Percentiles rank a stretch among this genome's conserved stretches.
Conservation (phyloP, 2,888 invertebrate species). For the Drosophila kokeensis region DNA sequence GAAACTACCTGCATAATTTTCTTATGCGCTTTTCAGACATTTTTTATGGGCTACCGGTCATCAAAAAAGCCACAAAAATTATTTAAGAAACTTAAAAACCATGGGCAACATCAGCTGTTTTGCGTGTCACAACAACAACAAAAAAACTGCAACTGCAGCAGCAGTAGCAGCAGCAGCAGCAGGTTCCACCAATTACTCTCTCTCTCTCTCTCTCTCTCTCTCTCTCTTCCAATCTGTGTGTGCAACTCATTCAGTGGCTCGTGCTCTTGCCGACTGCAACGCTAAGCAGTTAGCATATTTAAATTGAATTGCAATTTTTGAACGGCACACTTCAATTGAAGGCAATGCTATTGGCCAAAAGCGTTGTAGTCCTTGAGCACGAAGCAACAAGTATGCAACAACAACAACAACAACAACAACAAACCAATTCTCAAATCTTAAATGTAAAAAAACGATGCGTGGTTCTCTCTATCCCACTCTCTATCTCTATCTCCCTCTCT, state of each 20-base stretch:
- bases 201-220: conserved; percentile 8
- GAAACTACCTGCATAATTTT: background rate
- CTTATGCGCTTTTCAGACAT: background rate
- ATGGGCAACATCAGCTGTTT: conserved; percentile 53
- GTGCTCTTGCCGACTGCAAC: conserved; percentile 8
- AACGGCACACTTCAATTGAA: conserved; percentile 38
- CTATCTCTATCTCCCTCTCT: conserved; percentile 12
- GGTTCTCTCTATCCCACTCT: conserved; percentile 15
- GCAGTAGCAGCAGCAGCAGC: conserved; percentile 26
- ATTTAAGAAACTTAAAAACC: conserved; percentile 27
- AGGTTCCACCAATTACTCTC: conserved; percentile 32
- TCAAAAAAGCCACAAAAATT: conserved; percentile 13
- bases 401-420: background rate
- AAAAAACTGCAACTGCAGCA: conserved; percentile 30
- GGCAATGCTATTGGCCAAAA: conserved; percentile 29
- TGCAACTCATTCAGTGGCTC: conserved; percentile 7
- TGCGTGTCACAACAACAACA: conserved; percentile 8
- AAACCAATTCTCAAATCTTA: conserved; percentile 5
- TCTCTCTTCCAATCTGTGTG: conserved; percentile 8
- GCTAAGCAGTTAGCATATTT: conserved; percentile 25
- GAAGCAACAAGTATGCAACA: conserved; percentile 38
- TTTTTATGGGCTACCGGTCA: conserved; percentile 10
- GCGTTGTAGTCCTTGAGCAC: conserved; percentile 30
- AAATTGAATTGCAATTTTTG: conserved; percentile 32
- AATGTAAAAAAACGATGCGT: conserved; percentile 13